These are phyloP conservation scores for Scaptomyza caliginosa DNA, from an alignment of 2,888 invertebrate species.

Conservation along the genomic window DNA sequence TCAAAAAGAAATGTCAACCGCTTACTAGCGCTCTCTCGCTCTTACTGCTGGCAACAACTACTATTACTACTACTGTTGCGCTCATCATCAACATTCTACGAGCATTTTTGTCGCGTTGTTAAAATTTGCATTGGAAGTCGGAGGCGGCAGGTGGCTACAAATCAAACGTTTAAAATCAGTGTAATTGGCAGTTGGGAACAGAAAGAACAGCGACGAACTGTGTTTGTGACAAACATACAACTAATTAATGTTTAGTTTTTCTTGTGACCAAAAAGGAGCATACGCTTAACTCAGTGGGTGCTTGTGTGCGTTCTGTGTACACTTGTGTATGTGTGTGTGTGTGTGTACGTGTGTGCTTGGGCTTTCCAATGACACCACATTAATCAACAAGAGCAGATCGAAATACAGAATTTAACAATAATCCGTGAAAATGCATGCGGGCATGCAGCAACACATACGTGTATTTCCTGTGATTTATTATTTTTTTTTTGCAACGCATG, in stretches of 20 bases:
- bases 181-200: constrained; percentile 2
- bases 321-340: constrained; percentile 15
- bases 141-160: constrained; percentile 59
- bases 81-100: constrained; percentile 69
- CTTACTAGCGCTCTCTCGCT: constrained; percentile 57
- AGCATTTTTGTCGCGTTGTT: constrained; percentile 74
- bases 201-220: constrained; percentile 4
- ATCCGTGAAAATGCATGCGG: constrained; percentile 7
- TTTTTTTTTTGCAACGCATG: constrained; percentile 54
- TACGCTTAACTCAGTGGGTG: constrained; percentile 51
- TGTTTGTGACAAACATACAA: constrained; percentile 25
- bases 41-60: constrained; percentile 42
- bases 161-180: constrained; percentile 15
- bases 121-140: constrained; percentile 62
- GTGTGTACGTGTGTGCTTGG: constrained; percentile 24
- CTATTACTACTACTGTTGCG: constrained; percentile 65
- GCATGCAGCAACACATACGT: neutral
- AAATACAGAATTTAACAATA: constrained; percentile 26
- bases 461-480: constrained; percentile 26
- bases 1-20: constrained; percentile 56
- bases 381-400: constrained; percentile 33
- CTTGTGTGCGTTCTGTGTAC: constrained; percentile 31
- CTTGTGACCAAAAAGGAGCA: constrained; percentile 57
- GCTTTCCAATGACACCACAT: constrained; percentile 60
- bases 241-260: constrained; percentile 48